Base-by-base conservation (phyloP, 1,140 invertebrate genomes). In the Agrilus planipennis region DNA sequence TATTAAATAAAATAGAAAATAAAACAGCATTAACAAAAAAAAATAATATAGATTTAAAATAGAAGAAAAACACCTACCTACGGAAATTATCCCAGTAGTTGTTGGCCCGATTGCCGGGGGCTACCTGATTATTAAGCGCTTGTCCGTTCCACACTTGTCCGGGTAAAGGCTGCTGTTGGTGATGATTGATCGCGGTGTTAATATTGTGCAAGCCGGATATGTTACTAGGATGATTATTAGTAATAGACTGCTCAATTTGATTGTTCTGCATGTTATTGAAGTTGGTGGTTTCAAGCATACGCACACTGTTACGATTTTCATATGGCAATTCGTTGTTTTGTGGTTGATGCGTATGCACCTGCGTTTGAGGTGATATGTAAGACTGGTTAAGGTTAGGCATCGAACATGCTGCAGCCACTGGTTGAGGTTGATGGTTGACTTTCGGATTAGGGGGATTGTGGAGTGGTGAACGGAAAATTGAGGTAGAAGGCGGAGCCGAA, bases 21-120 rank as follows among this genome's bases (percentile, higher is more conserved):
- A n/a, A n/a, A n/a, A n/a, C n/a, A n/a, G n/a, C n/a, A n/a, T n/a
- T n/a, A n/a, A n/a, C n/a, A n/a, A n/a, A n/a, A n/a, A n/a, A n/a
- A n/a, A n/a, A n/a, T n/a, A 34, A 34, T 27, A 12, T 27, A 27
- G 4, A 18, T 32, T 34, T 35, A 25, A 48, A 45, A 28, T 39
- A 23, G 17, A 31, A 30, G 21, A 4, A 17, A 36, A 30, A 35
- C 15, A 43, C 51, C 73, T 77, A 85, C 83, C 83, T 86, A 69
- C 82, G 65, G 59, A 90, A 89, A 68, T 89, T 89, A 54, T 90
- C 87, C 85, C 84, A 89, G 63, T 88, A 89, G 64, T 89, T 89
- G 61, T 89, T 90, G 29, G 85, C 84, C 44, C 85, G 67, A 60
- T 84, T 87, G 16, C 84, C 84, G 10, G 85, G 84, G 27, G 84